Evolutionary conservation across 1,140 invertebrate genomes (phyloP).

Genomic region (Helicoverpa zea): DNA sequence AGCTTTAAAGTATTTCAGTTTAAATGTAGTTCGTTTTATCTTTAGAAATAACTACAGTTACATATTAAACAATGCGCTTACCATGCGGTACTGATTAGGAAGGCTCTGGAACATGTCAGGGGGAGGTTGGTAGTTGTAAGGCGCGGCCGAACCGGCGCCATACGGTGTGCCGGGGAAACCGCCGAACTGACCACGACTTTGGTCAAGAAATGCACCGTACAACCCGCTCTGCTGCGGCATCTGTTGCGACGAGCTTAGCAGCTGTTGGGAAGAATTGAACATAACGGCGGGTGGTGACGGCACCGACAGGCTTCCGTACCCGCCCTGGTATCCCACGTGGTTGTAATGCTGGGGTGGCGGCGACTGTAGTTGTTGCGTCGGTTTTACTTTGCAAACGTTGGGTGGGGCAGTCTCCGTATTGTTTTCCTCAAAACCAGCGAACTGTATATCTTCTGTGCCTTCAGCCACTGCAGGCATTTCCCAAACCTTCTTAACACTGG

Average conservation of each 20-base stretch:
- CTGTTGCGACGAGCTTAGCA: conserved; percentile 90
- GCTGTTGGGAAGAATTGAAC: conserved; percentile 92
- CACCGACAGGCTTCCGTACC: conserved; percentile 92
- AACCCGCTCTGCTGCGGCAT: conserved; percentile 92
- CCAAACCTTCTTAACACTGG: conserved; percentile 97
- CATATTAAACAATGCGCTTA: conserved; percentile 73
- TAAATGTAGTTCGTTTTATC: not conserved
- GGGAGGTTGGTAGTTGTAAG: conserved; percentile 87
- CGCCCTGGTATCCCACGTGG: conserved; percentile 82
- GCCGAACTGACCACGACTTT: conserved; percentile 83
- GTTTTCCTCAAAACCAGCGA: conserved; percentile 79
- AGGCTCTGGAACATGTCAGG: conserved; percentile 94
- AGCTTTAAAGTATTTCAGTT: not conserved
- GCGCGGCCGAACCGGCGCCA: conserved; percentile 84
- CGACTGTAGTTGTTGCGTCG: conserved; percentile 87
- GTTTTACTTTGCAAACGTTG: conserved; percentile 86
- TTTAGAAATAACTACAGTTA: not conserved
- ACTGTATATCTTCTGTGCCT: conserved; percentile 86
- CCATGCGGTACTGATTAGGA: conserved; percentile 91
- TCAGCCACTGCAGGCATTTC: conserved; percentile 90
- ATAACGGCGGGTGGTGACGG: conserved; percentile 94
- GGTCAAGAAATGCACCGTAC: conserved; percentile 84
- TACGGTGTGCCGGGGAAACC: conserved; percentile 84
- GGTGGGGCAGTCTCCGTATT: conserved; percentile 80
- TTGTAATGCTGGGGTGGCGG: conserved; percentile 87